These are phyloP conservation scores for Crenuchus spilurus DNA, from an alignment of 2,797 vertebrate genomes.

Conservation along the genomic window DNA sequence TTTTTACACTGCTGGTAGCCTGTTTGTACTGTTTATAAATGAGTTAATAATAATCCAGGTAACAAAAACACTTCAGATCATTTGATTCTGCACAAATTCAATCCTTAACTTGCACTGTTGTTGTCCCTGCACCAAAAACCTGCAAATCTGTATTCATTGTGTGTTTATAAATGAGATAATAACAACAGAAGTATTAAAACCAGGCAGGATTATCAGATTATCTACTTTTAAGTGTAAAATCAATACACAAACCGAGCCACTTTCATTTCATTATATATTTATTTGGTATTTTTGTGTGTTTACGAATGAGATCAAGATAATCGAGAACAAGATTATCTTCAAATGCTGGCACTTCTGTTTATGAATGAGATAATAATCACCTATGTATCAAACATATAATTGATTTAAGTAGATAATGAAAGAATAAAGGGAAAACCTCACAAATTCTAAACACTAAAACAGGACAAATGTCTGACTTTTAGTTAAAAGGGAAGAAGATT, in stretches of 20 bases:
- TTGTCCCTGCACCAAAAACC: no score
- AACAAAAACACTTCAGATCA: background rate
- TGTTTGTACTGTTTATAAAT: background rate
- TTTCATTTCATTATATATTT: background rate
- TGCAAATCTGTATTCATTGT: no score
- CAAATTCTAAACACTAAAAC: background rate
- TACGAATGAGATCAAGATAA: no score
- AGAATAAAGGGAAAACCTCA: background rate
- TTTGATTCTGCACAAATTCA: no score
- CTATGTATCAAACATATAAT: background rate
- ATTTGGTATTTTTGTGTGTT: no score
- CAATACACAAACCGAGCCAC: background rate
- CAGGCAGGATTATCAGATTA: background rate
- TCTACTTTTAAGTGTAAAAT: background rate
- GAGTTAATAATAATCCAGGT: background rate
- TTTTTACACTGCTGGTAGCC: no score
- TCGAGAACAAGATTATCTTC: no score
- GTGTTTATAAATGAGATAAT: no score
- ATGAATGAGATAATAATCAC: background rate
- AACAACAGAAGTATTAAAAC: no score
- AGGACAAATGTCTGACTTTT: conserved; percentile 1
- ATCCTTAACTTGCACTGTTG: no score
- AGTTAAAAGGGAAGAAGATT: background rate
- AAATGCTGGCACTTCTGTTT: no score
- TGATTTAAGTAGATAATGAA: background rate